Evolutionary conservation across 2,113 vertebrate species (phyloP).

Genomic region (Corythornis madagascariensis): DNA sequence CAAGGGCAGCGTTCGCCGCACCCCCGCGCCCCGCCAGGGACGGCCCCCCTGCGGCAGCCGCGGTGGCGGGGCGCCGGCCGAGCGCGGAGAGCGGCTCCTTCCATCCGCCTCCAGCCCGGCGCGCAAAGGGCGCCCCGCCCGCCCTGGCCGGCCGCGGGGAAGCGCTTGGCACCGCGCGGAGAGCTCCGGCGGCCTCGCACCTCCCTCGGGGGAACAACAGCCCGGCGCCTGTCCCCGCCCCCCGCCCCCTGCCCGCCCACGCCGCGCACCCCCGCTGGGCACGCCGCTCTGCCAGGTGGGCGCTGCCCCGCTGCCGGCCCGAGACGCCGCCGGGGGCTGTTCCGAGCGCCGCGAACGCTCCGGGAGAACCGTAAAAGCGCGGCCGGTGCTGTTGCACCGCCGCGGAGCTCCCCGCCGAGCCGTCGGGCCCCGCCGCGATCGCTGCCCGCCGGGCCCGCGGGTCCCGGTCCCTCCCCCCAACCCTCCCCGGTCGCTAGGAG

Average conservation of each 20-base stretch:
- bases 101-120: constrained; percentile 33
- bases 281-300: neutral
- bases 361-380: too few species aligned
- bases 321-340: neutral
- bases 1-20: constrained; percentile 54
- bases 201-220: neutral
- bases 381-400: neutral
- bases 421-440: neutral
- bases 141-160: neutral
- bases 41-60: too few species aligned
- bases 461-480: too few species aligned
- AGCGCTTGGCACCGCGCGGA: neutral
- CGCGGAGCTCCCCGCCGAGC: neutral
- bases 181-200: neutral
- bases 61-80: too few species aligned
- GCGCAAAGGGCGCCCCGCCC: neutral
- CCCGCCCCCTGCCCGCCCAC: too few species aligned
- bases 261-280: neutral
- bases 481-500: neutral
- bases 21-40: neutral
- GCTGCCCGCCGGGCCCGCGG: neutral
- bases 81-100: neutral
- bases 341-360: neutral
- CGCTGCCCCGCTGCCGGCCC: neutral
- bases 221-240: neutral